A percentile compares a stretch with the other conserved stretches of the same genome.
These are phyloP conservation scores for Tetramorium parvispinum DNA, from an alignment of 1,140 invertebrate genomes.

Conservation along the genomic window DNA sequence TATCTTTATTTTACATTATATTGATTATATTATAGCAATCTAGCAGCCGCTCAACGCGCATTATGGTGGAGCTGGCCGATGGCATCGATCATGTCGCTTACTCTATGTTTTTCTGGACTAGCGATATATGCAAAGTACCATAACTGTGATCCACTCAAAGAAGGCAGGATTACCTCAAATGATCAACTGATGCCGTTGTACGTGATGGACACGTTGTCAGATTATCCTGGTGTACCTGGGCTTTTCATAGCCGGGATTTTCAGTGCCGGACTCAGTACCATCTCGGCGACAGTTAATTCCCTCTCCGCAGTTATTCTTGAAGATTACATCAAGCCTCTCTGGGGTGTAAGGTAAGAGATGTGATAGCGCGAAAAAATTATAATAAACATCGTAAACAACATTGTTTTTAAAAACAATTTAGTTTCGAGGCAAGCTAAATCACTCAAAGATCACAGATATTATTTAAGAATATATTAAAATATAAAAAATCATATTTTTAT, in stretches of 20 bases:
- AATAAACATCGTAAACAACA: background rate
- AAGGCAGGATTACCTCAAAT: conserved; percentile 85
- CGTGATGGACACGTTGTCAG: conserved; percentile 91
- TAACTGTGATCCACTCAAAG: conserved; percentile 90
- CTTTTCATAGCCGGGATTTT: conserved; percentile 87
- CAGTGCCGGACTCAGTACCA: conserved; percentile 92
- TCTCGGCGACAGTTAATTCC: conserved; percentile 94
- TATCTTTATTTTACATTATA: background rate
- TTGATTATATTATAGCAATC: conserved; percentile 89
- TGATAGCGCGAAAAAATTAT: conserved; percentile 50
- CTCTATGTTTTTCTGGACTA: conserved; percentile 91
- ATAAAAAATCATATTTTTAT: background rate
- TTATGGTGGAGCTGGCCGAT: conserved; percentile 92
- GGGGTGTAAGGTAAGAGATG: conserved; percentile 66
- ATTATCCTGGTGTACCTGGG: conserved; percentile 89
- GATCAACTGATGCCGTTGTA: conserved; percentile 91
- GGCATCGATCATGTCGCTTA: conserved; percentile 88
- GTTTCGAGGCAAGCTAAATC: conserved; percentile 4
- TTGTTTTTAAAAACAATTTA: conserved; percentile 8
- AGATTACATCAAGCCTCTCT: conserved; percentile 89
- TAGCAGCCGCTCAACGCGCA: conserved; percentile 88
- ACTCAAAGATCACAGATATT: background rate
- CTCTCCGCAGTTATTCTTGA: conserved; percentile 94
- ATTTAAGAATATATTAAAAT: background rate
- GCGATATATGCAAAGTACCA: conserved; percentile 92